Evolutionary conservation across 2,113 vertebrate species (phyloP).

Genomic region (Cryptoleucopteryx plumbea): DNA sequence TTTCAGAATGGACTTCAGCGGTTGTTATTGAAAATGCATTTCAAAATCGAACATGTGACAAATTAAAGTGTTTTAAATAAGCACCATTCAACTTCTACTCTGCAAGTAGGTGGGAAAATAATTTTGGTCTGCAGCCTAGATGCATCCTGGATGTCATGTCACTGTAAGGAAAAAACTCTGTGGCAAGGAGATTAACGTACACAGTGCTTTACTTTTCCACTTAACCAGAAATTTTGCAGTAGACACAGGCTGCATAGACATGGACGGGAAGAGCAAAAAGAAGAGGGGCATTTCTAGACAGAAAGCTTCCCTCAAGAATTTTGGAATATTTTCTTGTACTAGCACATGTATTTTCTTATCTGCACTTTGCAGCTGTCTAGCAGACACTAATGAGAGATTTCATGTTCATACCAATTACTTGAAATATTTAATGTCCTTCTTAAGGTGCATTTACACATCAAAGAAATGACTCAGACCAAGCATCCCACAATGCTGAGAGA

Average conservation of each 20-base stretch:
- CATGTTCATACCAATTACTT: constrained; percentile 76
- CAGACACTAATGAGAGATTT: constrained; percentile 72
- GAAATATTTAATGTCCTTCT: constrained; percentile 74
- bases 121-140: constrained; percentile 9
- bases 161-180: constrained; percentile 25
- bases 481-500: constrained; percentile 8
- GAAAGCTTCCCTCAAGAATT: constrained; percentile 37
- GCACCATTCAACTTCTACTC: not conserved
- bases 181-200: constrained; percentile 33
- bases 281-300: constrained; percentile 42
- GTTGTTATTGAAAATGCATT: constrained; percentile 41
- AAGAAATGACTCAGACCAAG: constrained; percentile 70
- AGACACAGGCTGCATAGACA: not conserved
- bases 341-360: constrained; percentile 57
- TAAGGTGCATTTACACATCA: constrained; percentile 78
- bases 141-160: not conserved
- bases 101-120: constrained; percentile 23
- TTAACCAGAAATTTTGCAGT: constrained; percentile 18
- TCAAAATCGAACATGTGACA: constrained; percentile 51
- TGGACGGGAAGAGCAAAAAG: not conserved
- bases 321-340: constrained; percentile 24
- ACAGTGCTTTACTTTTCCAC: constrained; percentile 8
- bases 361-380: constrained; percentile 65
- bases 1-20: constrained; percentile 48
- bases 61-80: constrained; percentile 44